A percentile compares a stretch with the other conserved stretches of the same genome.
These are phyloP conservation scores for Nymphalis polychloros DNA, from an alignment of 2,888 invertebrate genomes.

Conservation along the genomic window DNA sequence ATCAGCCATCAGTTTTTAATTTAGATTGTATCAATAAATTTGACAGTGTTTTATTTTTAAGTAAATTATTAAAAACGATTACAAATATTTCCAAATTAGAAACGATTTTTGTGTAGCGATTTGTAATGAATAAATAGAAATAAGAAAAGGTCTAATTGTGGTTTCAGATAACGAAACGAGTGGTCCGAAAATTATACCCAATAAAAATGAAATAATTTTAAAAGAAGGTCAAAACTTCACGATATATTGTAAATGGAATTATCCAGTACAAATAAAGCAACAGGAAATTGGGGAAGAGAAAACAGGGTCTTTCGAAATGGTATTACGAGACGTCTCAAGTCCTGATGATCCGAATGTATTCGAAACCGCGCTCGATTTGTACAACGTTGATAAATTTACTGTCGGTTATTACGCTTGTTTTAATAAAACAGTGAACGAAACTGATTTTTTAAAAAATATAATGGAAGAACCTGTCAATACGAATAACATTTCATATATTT, in stretches of 20 bases:
- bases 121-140: neutral
- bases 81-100: no score
- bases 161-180: constrained; percentile 68
- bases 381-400: constrained; percentile 66
- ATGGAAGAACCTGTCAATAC: constrained; percentile 63
- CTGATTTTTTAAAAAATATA: constrained; percentile 54
- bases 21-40: neutral
- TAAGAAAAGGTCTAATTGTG: constrained; percentile 15
- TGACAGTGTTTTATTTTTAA: neutral
- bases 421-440: constrained; percentile 61
- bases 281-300: constrained; percentile 64
- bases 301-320: constrained; percentile 48
- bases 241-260: constrained; percentile 61
- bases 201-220: constrained; percentile 62
- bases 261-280: constrained; percentile 58
- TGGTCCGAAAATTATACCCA: constrained; percentile 64
- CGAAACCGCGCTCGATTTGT: constrained; percentile 71
- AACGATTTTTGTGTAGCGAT: no score
- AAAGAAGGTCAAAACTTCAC: constrained; percentile 69
- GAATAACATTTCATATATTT: constrained; percentile 64
- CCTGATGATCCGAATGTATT: constrained; percentile 57
- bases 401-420: constrained; percentile 83
- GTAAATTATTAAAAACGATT: neutral
- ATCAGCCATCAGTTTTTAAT: constrained; percentile 15
- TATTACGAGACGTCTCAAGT: constrained; percentile 42